These are phyloP conservation scores for Oophaga sylvatica DNA, from an alignment of 2,797 vertebrate genomes.

Conservation along the genomic window DNA sequence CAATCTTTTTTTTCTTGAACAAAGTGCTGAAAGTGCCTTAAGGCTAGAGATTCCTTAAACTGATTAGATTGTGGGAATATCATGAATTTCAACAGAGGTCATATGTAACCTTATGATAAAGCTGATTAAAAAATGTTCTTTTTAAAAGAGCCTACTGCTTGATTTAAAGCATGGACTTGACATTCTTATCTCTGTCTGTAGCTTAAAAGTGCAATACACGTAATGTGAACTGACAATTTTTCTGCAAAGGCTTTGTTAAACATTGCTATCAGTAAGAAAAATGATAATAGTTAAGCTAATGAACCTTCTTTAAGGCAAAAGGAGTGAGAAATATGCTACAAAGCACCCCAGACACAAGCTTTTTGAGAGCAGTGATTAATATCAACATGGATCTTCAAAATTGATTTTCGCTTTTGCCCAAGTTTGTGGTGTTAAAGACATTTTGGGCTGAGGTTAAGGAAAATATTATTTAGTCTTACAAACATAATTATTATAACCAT, in stretches of 20 bases:
- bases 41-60: conserved; percentile 44
- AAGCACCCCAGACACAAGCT: conserved; percentile 40
- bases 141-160: conserved; percentile 36
- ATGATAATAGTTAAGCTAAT: conserved; percentile 58
- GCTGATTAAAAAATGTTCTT: conserved; percentile 49
- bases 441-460: conserved; percentile 3
- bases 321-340: conserved; percentile 36
- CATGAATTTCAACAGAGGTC: conserved; percentile 50
- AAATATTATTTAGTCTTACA: conserved; percentile 33
- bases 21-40: conserved; percentile 33
- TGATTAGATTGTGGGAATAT: conserved; percentile 42
- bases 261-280: conserved; percentile 56
- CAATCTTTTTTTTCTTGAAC: conserved; percentile 33
- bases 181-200: conserved; percentile 51
- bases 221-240: conserved; percentile 55
- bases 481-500: background rate
- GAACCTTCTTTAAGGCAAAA: conserved; percentile 50
- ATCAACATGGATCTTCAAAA: conserved; percentile 36
- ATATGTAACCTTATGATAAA: conserved; percentile 53
- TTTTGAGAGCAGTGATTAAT: conserved; percentile 49
- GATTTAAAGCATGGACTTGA: conserved; percentile 47
- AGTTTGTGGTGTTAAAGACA: background rate
- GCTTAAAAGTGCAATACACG: conserved; percentile 44
- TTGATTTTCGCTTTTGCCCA: conserved; percentile 24
- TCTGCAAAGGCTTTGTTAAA: conserved; percentile 54